Percentiles rank a stretch among this genome's conserved stretches.
Evolutionary conservation across 2,888 invertebrate genomes (phyloP).

Genomic region (Mythimna albipuncta): DNA sequence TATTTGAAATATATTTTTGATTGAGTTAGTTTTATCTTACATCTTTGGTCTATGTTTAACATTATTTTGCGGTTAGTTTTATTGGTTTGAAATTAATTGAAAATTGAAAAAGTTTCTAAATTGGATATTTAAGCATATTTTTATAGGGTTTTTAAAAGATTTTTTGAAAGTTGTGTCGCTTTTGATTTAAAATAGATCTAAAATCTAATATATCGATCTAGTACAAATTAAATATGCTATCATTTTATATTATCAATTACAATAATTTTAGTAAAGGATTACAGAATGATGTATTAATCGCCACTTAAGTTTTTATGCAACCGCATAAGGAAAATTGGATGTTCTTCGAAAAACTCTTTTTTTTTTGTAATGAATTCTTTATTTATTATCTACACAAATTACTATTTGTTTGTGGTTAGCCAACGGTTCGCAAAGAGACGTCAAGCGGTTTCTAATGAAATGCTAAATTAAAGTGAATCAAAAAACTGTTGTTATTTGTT

Average conservation of each 20-base stretch:
- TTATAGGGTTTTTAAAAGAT: neutral
- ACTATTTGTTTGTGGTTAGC: conserved; percentile 20
- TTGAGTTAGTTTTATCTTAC: conserved; percentile 3
- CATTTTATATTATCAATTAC: neutral
- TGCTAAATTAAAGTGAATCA: conserved; percentile 5
- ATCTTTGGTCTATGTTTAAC: neutral
- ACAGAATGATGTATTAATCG: neutral
- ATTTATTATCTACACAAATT: conserved; percentile 14
- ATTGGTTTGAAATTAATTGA: neutral
- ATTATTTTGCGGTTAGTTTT: conserved; percentile 2
- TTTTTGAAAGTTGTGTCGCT: neutral
- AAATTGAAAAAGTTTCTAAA: neutral
- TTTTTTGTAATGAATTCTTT: neutral
- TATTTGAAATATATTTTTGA: conserved; percentile 1
- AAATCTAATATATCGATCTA: neutral
- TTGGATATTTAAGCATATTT: neutral
- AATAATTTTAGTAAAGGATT: neutral
- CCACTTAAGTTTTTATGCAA: conserved; percentile 11
- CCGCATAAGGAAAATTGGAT: conserved; percentile 33
- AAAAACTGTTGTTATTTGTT: neutral
- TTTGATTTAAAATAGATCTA: neutral
- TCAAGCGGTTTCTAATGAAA: conserved; percentile 23
- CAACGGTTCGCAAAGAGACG: neutral
- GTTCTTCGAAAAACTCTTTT: conserved; percentile 11
- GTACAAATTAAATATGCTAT: neutral